Evolutionary conservation across 37 sponge, comb jelly and placozoan species (phyloP).

Genomic region (Bolinopsis microptera): DNA sequence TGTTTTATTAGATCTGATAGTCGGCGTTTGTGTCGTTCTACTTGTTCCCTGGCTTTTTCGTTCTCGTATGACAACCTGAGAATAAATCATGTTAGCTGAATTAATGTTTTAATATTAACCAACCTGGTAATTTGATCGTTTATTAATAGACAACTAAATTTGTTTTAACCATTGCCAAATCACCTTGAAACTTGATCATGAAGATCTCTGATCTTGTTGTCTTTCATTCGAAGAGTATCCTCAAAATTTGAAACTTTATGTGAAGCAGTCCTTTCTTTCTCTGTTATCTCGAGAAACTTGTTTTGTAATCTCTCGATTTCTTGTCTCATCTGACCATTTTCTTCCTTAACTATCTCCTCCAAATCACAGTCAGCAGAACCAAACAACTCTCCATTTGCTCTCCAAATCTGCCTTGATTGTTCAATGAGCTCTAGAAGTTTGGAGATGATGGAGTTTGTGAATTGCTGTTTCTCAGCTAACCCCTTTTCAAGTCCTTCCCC

Average conservation of each 20-base stretch:
- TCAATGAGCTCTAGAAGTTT: slow-evolving; percentile 36
- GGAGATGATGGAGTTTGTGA: not conserved
- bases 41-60: slow-evolving; percentile 18
- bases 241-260: not conserved
- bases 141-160: too few relatives aligned
- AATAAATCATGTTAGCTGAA: too few relatives aligned
- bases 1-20: slow-evolving; percentile 43
- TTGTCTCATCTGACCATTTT: slow-evolving; percentile 59
- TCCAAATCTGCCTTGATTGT: slow-evolving; percentile 48
- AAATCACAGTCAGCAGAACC: slow-evolving; percentile 27
- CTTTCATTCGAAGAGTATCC: slow-evolving; percentile 13
- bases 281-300: slow-evolving; percentile 12
- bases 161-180: too few relatives aligned
- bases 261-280: slow-evolving; percentile 1
- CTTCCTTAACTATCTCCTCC: slow-evolving; percentile 49
- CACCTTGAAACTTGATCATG: slow-evolving; percentile 38
- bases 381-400: slow-evolving; percentile 43
- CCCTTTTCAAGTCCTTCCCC: slow-evolving; percentile 24
- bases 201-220: slow-evolving; percentile 1
- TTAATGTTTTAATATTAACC: too few relatives aligned
- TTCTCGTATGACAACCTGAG: slow-evolving; percentile 38
- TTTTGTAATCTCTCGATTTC: slow-evolving; percentile 23
- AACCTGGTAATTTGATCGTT: too few relatives aligned
- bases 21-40: slow-evolving; percentile 7
- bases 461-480: not conserved